phyloP scores from a whole-genome alignment of 2,888 invertebrate genomes.

The Cancer borealis region DNA sequence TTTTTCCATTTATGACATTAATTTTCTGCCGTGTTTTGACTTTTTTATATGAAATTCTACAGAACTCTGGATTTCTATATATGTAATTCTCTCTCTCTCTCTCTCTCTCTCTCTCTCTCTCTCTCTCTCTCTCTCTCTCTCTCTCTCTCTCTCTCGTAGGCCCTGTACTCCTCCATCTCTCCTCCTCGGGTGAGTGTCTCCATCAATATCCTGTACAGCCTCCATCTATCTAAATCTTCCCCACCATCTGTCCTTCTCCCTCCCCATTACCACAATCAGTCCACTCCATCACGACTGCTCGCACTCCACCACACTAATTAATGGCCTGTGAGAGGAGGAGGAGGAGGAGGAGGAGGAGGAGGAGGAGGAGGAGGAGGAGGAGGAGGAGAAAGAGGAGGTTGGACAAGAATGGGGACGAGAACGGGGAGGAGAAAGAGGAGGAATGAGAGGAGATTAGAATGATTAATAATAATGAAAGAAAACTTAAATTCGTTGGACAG shows the following conservation, averaged over 20 bases:
- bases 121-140: slow-evolving; percentile 35
- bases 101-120: slow-evolving; percentile 44
- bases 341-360: neutral
- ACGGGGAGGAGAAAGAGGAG: neutral
- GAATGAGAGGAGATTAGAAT: neutral
- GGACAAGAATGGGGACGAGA: too few species aligned
- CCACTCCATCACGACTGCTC: slow-evolving; percentile 27
- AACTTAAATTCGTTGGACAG: neutral
- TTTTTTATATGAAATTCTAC: too few species aligned
- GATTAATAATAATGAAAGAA: neutral
- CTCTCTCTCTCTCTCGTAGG: neutral
- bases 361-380: neutral
- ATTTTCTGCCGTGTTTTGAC: too few species aligned
- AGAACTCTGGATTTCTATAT: neutral
- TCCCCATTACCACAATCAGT: slow-evolving; percentile 41
- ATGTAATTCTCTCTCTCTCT: slow-evolving; percentile 37
- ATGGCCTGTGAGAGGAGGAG: neutral
- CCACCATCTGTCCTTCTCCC: slow-evolving; percentile 41
- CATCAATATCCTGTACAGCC: neutral
- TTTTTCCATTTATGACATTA: too few species aligned
- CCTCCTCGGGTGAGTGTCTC: slow-evolving; percentile 13
- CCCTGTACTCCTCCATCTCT: slow-evolving; percentile 22
- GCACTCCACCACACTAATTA: slow-evolving; percentile 28
- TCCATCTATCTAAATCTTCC: slow-evolving; percentile 44
- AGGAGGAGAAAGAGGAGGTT: neutral